Conservation (phyloP, 2,888 invertebrate species). For the Thymelicus sylvestris region DNA sequence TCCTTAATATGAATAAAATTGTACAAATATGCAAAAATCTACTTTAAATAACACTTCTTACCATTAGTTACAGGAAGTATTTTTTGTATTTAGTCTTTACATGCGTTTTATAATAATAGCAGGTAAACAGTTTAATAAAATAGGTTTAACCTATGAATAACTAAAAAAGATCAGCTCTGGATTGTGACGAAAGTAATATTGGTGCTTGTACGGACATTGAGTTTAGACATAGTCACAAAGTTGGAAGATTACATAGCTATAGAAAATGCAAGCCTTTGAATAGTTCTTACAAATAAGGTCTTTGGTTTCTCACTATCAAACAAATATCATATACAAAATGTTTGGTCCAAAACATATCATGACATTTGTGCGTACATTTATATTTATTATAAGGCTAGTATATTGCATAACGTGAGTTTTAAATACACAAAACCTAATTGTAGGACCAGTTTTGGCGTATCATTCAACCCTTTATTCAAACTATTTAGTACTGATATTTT, state of each 20-base stretch:
- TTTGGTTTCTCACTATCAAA: constrained; percentile 23
- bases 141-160: neutral
- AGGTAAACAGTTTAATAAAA: constrained; percentile 5
- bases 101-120: neutral
- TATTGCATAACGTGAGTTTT: too few species aligned
- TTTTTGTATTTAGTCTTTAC: neutral
- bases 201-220: neutral
- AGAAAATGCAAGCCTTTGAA: constrained; percentile 5
- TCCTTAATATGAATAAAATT: constrained; percentile 6
- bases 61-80: neutral
- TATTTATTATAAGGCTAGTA: neutral
- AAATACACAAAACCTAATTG: too few species aligned
- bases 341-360: constrained; percentile 10
- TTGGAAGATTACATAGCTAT: neutral
- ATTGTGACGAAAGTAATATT: neutral
- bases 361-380: neutral
- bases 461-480: neutral
- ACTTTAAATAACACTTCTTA: constrained; percentile 5
- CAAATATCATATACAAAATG: constrained; percentile 12
- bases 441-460: too few species aligned
- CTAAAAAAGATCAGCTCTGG: neutral
- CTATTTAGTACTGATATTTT: neutral
- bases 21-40: constrained; percentile 10
- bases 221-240: neutral
- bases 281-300: constrained; percentile 15